Conservation (phyloP, 2,888 invertebrate genomes). For the Pristionchus japonicus region DNA sequence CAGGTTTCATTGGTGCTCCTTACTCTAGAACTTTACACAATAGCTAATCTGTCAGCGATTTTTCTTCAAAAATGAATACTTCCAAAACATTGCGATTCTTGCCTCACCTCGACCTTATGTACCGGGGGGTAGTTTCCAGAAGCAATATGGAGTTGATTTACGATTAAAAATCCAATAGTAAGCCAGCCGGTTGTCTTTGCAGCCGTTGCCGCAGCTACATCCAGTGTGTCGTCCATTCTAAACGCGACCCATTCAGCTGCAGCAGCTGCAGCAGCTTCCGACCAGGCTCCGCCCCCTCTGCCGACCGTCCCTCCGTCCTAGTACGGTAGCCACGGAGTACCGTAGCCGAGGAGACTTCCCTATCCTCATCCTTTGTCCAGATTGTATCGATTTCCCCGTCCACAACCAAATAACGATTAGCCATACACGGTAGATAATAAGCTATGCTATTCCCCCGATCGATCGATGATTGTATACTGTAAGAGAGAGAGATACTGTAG, state of each 20-base stretch:
- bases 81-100: too few relatives aligned
- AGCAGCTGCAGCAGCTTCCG: background rate
- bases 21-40: too few relatives aligned
- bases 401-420: background rate
- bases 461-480: background rate
- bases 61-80: background rate
- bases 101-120: background rate
- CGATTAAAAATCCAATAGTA: background rate
- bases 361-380: background rate
- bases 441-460: background rate
- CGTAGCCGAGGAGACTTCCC: background rate
- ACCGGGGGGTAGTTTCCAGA: background rate
- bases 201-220: background rate
- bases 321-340: conserved; percentile 5
- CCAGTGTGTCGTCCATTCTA: background rate
- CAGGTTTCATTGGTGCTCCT: background rate
- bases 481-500: background rate
- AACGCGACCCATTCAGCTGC: conserved; percentile 31
- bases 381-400: too few relatives aligned
- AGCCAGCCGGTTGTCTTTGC: background rate
- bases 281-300: background rate
- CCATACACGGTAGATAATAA: conserved; percentile 17
- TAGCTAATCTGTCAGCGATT: background rate
- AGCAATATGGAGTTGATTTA: background rate
- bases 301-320: background rate